Evolutionary conservation across 2,888 invertebrate genomes (phyloP).

Genomic region (Phortica magna): DNA sequence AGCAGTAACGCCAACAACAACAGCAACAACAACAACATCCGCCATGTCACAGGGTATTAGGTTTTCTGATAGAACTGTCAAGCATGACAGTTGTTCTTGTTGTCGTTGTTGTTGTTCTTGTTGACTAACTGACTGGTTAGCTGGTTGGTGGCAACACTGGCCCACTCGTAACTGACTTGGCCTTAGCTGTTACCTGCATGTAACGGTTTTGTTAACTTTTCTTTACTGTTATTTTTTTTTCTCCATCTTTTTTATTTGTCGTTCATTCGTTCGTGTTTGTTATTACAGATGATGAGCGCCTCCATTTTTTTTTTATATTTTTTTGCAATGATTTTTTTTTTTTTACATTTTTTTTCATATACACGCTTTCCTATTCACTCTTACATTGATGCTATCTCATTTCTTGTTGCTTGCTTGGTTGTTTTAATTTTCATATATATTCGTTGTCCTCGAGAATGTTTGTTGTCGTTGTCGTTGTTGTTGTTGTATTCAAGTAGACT

Average conservation of each 20-base stretch:
- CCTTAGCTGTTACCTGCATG: constrained; percentile 1
- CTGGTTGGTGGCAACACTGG: neutral
- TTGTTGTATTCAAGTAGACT: constrained; percentile 16
- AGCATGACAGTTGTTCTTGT: constrained; percentile 19
- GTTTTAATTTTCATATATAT: constrained; percentile 18
- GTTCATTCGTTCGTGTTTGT: neutral
- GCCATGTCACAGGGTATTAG: constrained; percentile 39
- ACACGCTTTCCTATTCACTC: neutral
- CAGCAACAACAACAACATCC: neutral
- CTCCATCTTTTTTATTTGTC: neutral
- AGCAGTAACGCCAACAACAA: neutral
- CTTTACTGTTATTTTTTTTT: neutral
- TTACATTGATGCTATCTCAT: constrained; percentile 1
- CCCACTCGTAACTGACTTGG: constrained; percentile 2
- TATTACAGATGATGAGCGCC: neutral
- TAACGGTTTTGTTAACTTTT: constrained; percentile 5
- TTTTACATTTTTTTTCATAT: neutral
- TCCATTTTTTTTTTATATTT: neutral
- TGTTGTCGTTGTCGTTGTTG: constrained; percentile 24
- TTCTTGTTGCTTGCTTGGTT: constrained; percentile 9
- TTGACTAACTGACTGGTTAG: neutral
- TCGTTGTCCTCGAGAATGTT: constrained; percentile 32
- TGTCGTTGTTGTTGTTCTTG: neutral
- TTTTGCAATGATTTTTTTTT: neutral
- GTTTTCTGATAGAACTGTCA: constrained; percentile 42